Evolutionary conservation across 2,113 vertebrate genomes (phyloP).

Genomic region (Enhydra lutris): DNA sequence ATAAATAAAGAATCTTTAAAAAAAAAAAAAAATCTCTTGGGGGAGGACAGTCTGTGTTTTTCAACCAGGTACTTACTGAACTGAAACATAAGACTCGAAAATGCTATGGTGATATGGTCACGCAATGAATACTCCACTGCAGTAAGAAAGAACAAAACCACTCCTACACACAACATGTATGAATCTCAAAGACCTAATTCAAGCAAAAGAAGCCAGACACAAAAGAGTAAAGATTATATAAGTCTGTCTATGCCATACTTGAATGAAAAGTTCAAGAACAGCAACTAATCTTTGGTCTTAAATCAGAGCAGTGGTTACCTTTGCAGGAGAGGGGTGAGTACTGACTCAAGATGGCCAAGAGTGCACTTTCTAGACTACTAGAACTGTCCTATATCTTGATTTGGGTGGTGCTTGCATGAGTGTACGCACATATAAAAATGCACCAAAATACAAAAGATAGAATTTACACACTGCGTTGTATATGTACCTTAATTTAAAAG

Average conservation of each 20-base stretch:
- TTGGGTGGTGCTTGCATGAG: background rate
- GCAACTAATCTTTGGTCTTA: background rate
- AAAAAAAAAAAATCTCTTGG: too few species aligned
- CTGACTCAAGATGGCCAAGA: background rate
- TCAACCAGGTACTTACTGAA: background rate
- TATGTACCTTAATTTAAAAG: background rate
- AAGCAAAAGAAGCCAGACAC: background rate
- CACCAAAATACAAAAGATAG: background rate
- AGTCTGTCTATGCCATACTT: background rate
- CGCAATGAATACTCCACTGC: background rate
- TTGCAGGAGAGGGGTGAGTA: background rate
- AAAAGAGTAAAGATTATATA: background rate
- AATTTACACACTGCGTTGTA: background rate
- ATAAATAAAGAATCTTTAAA: too few species aligned
- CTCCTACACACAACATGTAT: background rate
- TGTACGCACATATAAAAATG: background rate
- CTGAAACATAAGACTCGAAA: background rate
- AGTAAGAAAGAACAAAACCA: background rate
- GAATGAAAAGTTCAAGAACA: background rate
- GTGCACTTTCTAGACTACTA: background rate
- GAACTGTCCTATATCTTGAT: background rate
- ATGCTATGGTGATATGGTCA: background rate
- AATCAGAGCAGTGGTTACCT: background rate
- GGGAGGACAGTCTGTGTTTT: background rate
- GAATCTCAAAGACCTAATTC: background rate